Percentiles rank a stretch among this genome's conserved stretches.
phyloP scores from a whole-genome alignment of 2,888 invertebrate genomes.

The Sphaerophoria rueppellii region DNA sequence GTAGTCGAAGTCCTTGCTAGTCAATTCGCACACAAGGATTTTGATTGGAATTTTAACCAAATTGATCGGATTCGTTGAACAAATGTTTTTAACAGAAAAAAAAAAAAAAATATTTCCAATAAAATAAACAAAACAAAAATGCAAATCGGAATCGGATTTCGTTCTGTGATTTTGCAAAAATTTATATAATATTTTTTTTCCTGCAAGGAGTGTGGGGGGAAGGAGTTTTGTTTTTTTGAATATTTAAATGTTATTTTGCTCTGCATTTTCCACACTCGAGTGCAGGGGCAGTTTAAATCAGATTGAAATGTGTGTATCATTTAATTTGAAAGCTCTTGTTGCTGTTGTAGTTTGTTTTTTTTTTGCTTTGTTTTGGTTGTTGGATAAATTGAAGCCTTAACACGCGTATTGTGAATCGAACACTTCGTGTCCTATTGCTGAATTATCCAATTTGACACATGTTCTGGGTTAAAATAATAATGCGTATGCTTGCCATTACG shows the following conservation, averaged over 20 bases:
- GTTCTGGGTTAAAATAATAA: background rate
- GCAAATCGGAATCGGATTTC: conserved; percentile 52
- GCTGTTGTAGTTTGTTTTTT: background rate
- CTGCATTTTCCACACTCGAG: background rate
- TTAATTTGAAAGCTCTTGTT: conserved; percentile 31
- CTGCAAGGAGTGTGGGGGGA: too few relatives aligned
- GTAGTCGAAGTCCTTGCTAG: too few relatives aligned
- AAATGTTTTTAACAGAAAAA: conserved; percentile 14
- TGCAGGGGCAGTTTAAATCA: background rate
- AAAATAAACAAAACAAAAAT: conserved; percentile 27
- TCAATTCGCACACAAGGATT: conserved; percentile 15
- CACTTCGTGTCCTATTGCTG: background rate
- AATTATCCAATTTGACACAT: conserved; percentile 19
- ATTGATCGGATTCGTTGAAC: conserved; percentile 49
- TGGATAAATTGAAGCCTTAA: conserved; percentile 37
- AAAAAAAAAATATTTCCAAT: background rate
- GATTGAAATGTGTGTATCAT: conserved; percentile 25
- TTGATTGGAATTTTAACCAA: conserved; percentile 51
- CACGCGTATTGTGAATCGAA: conserved; percentile 35
- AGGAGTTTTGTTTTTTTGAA: conserved; percentile 11
- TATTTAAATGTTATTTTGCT: conserved; percentile 20
- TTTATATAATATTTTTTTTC: conserved; percentile 36
- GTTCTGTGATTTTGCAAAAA: conserved; percentile 47
- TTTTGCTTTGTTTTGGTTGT: background rate
- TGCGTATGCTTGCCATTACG: conserved; percentile 5